Evolutionary conservation across 1,140 invertebrate genomes (phyloP).

Genomic region (Ceratosolen solmsi): DNA sequence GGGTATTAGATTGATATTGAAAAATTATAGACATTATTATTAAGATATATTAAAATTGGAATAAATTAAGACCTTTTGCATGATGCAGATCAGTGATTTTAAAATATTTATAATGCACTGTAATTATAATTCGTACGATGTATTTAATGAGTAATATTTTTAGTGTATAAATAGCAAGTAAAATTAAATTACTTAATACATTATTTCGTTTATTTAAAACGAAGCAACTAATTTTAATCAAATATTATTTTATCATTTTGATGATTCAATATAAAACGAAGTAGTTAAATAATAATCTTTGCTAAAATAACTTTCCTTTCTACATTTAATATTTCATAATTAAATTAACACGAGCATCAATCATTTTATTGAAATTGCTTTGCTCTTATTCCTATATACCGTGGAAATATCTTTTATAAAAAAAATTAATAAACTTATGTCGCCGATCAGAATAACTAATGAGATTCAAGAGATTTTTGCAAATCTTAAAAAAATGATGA

Average conservation of each 20-base stretch:
- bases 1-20: background rate
- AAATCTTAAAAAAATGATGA: too few species aligned
- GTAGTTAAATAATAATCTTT: background rate
- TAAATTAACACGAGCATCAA: background rate
- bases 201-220: background rate
- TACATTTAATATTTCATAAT: background rate
- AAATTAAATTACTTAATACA: background rate
- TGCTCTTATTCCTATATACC: background rate
- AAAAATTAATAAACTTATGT: too few species aligned
- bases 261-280: background rate
- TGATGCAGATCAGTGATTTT: background rate
- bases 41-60: background rate
- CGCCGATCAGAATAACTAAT: too few species aligned
- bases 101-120: background rate
- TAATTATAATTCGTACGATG: background rate
- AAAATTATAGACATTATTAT: background rate
- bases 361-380: background rate
- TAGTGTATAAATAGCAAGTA: background rate
- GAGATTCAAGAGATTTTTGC: too few species aligned
- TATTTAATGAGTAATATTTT: background rate
- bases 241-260: too few species aligned
- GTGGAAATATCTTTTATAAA: constrained; percentile 23
- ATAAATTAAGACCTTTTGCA: background rate
- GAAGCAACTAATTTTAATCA: too few species aligned
- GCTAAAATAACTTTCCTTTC: background rate